A percentile compares a stretch with the other conserved stretches of the same genome.
These are phyloP conservation scores for Thamnophis elegans DNA, from an alignment of 2,797 vertebrate genomes.

Conservation along the genomic window DNA sequence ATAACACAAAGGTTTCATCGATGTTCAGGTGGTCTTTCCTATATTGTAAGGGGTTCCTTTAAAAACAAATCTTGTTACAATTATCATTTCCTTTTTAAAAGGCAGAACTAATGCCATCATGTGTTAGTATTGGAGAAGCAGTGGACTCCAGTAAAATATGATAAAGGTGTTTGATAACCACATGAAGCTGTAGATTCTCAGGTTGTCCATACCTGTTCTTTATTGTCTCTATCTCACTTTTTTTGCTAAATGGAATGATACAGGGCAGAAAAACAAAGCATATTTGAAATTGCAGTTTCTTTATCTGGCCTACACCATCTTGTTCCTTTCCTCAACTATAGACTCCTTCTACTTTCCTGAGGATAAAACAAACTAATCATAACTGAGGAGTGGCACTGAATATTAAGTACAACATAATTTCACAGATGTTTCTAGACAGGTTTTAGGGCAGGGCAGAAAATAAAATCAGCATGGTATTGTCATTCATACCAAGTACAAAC, in stretches of 20 bases:
- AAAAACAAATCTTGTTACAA: background rate
- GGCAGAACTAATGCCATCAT: background rate
- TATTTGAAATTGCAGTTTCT: background rate
- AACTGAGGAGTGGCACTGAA: background rate
- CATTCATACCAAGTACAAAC: background rate
- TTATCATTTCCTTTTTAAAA: background rate
- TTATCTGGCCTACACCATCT: background rate
- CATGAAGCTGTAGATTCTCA: background rate
- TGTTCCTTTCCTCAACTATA: background rate
- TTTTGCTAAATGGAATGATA: background rate
- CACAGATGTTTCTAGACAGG: background rate
- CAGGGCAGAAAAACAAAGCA: background rate
- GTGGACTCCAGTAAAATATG: background rate
- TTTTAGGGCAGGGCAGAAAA: background rate
- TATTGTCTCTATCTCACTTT: background rate
- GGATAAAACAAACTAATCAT: background rate
- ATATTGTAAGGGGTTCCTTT: background rate
- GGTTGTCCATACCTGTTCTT: background rate
- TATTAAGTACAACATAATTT: background rate
- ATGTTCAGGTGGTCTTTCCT: background rate
- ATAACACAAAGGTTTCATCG: background rate
- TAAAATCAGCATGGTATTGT: background rate
- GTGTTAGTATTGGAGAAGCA: background rate
- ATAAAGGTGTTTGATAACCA: background rate
- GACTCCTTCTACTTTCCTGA: background rate